phyloP scores from a whole-genome alignment of 2,797 vertebrate species.

The Melanotaenia pygmaea region DNA sequence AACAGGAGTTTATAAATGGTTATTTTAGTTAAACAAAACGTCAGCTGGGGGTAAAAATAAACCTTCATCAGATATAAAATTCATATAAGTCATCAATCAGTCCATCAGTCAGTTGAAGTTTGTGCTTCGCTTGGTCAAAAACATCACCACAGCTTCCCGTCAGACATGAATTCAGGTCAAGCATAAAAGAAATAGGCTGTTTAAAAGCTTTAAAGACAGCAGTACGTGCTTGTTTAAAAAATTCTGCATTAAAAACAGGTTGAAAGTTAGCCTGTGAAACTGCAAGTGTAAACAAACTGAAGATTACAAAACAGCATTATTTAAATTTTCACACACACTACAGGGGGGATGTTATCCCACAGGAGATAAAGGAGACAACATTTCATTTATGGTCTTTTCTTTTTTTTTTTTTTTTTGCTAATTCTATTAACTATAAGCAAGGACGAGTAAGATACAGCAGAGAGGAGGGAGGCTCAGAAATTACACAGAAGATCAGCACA shows the following conservation, averaged over 20 bases:
- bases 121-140: no score
- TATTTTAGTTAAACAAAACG: no score
- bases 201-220: no score
- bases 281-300: conserved; percentile 51
- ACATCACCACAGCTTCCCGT: no score
- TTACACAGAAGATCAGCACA: conserved; percentile 64
- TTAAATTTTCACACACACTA: conserved; percentile 36
- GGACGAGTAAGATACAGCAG: background rate
- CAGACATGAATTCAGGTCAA: no score
- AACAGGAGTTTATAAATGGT: background rate
- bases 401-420: conserved; percentile 45
- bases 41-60: no score
- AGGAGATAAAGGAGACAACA: conserved; percentile 39
- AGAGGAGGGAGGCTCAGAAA: conserved; percentile 28
- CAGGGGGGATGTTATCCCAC: conserved; percentile 36
- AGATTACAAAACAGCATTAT: conserved; percentile 57
- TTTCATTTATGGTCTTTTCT: conserved; percentile 27
- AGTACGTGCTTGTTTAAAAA: no score
- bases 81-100: no score
- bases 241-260: background rate
- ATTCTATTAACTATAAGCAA: conserved; percentile 31
- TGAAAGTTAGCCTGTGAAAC: conserved; percentile 31
- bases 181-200: no score
- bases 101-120: no score
- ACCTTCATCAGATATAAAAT: no score